Evolutionary conservation across 2,888 invertebrate genomes (phyloP), one percentile per base, ranked within the genome.

Genomic region (Thymelicus lineola): DNA sequence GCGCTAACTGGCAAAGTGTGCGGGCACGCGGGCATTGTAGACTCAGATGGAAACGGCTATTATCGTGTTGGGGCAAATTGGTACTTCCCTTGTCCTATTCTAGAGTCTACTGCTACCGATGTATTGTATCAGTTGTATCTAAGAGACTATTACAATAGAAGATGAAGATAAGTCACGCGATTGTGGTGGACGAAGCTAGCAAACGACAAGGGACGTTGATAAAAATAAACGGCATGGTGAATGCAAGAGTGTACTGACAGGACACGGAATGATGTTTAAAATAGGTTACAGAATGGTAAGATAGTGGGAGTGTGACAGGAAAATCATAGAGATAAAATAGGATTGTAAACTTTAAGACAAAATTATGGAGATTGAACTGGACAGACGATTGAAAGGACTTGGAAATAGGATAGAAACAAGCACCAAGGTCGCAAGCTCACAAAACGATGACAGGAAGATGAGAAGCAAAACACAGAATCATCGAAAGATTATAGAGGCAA

Each of bases 61-160:
- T 82, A 86, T 85, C 82, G 84, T 79, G 79, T 86, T 86, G 82
- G 75, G 78, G 81, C 81, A 81, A 88, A 70, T 70, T 70, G 70
- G 35, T 28, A 60, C 65, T 60, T 70, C 70, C 70, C 65, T 72
- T 71, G 68, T 70, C 64, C 60, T 45, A 59, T 46, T 70, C 71
- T 74, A 15, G 14, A 36, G 53, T 61, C 50, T 10, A 58, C 38
- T 55, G 55, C 9, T 38, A 38, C 15, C 36, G 58, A 28, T 4
- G 55, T 15, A 38, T 38, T 58, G 38, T 38, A 58, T 15, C 36
- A 15, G 38, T n/a, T 58, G 36, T 38, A 58, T 38, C 58, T 58
- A 17, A 14, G 10, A 53, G 53, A 17, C 17, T 50, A 28, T 28
- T 28, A 12, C 20, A 55, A 28, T 12, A 14, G 28, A 55, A 14